Conservation (phyloP, 2,888 invertebrate species). For the Chymomyza fuscimana region DNA sequence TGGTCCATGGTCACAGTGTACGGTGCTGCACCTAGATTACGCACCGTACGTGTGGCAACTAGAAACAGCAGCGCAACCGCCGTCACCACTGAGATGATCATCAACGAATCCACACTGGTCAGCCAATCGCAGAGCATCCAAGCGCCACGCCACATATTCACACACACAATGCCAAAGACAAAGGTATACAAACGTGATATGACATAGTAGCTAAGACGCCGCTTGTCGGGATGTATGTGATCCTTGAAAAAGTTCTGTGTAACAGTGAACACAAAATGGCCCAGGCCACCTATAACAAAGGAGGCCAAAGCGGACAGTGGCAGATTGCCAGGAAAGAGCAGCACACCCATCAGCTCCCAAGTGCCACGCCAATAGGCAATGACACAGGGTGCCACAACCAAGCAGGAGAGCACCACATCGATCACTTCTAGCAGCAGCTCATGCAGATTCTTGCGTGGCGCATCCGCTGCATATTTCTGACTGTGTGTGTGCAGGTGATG, state of each 20-base stretch:
- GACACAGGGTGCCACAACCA: conserved; percentile 89
- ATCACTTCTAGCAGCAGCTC: conserved; percentile 83
- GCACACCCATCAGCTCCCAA: conserved; percentile 88
- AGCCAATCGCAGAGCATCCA: conserved; percentile 88
- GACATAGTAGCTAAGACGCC: conserved; percentile 85
- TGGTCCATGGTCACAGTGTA: conserved; percentile 88
- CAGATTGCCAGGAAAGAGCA: conserved; percentile 84
- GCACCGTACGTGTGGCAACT: conserved; percentile 85
- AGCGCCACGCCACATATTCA: conserved; percentile 92
- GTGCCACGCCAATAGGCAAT: conserved; percentile 93
- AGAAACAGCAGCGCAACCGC: conserved; percentile 85
- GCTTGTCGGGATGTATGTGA: conserved; percentile 85
- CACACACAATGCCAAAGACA: conserved; percentile 88
- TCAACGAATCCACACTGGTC: conserved; percentile 82
- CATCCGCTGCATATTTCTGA: conserved; percentile 48
- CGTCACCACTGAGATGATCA: conserved; percentile 83
- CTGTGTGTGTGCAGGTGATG: conserved; percentile 15
- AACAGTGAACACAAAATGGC: conserved; percentile 86
- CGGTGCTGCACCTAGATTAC: conserved; percentile 91
- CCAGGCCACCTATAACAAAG: conserved; percentile 85
- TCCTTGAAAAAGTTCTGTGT: conserved; percentile 84
- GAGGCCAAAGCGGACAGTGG: conserved; percentile 85
- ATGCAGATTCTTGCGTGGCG: conserved; percentile 61
- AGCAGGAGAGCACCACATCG: conserved; percentile 86
- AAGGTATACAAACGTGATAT: conserved; percentile 87